phyloP scores from a whole-genome alignment of 2,113 vertebrate genomes.

The Petroica traversi region DNA sequence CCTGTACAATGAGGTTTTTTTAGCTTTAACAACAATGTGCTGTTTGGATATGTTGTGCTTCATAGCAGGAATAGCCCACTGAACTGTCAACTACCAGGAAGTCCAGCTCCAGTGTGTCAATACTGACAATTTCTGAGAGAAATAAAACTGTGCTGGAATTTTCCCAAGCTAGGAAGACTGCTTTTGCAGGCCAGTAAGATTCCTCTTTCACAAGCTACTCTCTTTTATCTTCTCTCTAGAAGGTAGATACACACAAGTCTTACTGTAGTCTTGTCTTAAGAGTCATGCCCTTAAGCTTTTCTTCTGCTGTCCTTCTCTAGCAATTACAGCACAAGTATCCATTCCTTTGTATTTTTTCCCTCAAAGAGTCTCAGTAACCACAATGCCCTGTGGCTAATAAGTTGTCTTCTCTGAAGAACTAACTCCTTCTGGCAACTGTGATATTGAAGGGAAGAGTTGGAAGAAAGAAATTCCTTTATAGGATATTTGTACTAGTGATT shows the following conservation, averaged over 20 bases:
- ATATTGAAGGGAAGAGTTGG: neutral
- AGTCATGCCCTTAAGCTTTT: neutral
- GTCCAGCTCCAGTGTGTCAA: neutral
- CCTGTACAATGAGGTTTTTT: conserved; percentile 61
- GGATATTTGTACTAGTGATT: neutral
- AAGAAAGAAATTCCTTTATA: neutral
- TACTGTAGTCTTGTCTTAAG: neutral
- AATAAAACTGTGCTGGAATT: neutral
- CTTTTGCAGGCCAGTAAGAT: neutral
- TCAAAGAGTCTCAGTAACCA: neutral
- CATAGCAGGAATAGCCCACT: conserved; percentile 49
- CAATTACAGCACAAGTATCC: neutral
- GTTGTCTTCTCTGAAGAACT: neutral
- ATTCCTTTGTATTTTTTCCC: neutral
- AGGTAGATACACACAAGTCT: neutral
- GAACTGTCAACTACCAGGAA: neutral
- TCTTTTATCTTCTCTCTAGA: neutral
- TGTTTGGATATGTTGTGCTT: conserved; percentile 73
- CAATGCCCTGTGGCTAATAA: neutral
- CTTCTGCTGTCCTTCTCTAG: neutral
- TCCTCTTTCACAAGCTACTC: neutral
- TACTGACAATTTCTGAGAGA: neutral
- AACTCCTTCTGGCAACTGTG: neutral
- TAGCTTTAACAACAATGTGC: conserved; percentile 66
- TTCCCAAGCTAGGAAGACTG: neutral